Conservation (phyloP, 2,888 invertebrate genomes). For the Crossocerus cetratus region DNA sequence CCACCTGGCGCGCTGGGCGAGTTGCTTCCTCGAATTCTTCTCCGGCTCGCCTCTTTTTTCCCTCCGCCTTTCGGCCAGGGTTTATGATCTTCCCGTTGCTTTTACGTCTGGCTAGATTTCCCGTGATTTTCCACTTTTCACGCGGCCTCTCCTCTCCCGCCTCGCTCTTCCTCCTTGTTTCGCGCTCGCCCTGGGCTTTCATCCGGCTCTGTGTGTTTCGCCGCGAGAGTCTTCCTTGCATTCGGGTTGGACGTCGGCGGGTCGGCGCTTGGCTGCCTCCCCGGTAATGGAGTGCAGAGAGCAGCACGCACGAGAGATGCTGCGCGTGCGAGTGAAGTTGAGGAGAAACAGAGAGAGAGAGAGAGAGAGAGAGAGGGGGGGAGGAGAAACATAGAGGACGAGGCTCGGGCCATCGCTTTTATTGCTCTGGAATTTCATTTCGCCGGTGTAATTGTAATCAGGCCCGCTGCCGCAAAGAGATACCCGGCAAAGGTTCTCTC, state of each 20-base stretch:
- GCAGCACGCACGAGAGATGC: too few species aligned
- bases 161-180: neutral
- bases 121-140: neutral
- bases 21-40: neutral
- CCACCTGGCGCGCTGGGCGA: neutral
- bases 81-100: neutral
- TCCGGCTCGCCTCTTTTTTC: neutral
- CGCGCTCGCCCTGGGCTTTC: neutral
- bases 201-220: neutral
- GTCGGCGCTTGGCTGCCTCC: neutral
- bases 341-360: neutral
- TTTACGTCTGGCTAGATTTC: neutral
- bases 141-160: neutral
- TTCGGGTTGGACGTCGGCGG: neutral
- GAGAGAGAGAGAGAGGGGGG: neutral
- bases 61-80: neutral
- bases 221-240: neutral
- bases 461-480: neutral
- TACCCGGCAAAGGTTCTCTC: too few species aligned
- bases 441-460: slow-evolving; percentile 35
- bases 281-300: neutral
- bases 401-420: slow-evolving; percentile 17
- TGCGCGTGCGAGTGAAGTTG: too few species aligned
- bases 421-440: slow-evolving; percentile 40
- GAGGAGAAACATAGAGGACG: neutral